phyloP scores from a whole-genome alignment of 2,797 vertebrate species.

The Pipistrellus nathusii region DNA sequence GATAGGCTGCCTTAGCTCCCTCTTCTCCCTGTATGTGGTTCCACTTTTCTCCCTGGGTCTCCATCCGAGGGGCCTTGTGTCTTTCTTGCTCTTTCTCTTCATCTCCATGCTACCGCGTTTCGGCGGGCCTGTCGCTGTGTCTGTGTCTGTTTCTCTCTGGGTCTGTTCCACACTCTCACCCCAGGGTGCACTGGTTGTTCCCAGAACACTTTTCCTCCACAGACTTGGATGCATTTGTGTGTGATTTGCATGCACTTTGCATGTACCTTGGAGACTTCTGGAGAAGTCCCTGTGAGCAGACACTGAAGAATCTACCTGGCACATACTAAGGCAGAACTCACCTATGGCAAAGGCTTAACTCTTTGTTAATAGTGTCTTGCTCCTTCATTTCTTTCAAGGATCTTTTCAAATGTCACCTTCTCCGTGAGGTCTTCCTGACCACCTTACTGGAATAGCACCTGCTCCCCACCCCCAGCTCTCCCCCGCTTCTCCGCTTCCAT shows the following conservation, averaged over 20 bases:
- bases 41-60: background rate
- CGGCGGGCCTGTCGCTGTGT: background rate
- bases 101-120: background rate
- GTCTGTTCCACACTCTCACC: background rate
- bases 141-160: background rate
- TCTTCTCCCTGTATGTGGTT: background rate
- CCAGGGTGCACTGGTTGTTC: background rate
- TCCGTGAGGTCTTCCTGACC: background rate
- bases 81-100: background rate
- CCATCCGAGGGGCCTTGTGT: background rate
- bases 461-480: background rate
- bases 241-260: background rate
- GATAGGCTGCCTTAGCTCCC: background rate
- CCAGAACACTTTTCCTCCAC: background rate
- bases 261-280: background rate
- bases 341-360: background rate
- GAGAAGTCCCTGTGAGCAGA: no score
- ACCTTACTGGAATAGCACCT: background rate
- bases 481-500: background rate
- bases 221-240: background rate
- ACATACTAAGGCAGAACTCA: background rate
- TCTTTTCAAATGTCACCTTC: background rate
- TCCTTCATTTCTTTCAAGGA: slow-evolving; percentile 24
- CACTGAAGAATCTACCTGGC: no score
- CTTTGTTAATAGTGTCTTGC: background rate